These are phyloP conservation scores for Chelidonichthys spinosus DNA, from an alignment of 2,797 vertebrate genomes.

Conservation along the genomic window DNA sequence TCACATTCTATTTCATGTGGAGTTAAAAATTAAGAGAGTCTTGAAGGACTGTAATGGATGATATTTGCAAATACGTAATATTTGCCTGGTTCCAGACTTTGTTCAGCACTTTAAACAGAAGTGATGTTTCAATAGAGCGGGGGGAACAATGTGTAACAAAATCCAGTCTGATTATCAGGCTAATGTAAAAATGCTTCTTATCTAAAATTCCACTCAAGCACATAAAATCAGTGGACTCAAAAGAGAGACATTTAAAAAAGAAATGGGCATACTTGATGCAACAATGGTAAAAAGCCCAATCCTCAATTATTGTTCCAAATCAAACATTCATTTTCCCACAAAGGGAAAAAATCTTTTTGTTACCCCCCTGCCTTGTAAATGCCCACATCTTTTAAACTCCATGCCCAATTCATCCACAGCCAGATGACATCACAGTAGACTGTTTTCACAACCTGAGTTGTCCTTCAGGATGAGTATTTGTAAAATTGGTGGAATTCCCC, in stretches of 20 bases:
- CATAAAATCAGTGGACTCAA: background rate
- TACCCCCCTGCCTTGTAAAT: background rate
- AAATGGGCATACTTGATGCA: background rate
- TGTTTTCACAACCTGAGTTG: background rate
- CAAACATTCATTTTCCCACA: background rate
- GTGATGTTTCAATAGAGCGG: background rate
- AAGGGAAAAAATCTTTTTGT: background rate
- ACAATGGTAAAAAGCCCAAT: background rate
- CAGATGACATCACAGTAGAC: background rate
- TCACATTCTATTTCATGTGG: background rate
- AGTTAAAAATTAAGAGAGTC: background rate
- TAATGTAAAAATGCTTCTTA: background rate
- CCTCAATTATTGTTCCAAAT: background rate
- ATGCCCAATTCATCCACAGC: background rate
- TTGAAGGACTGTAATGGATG: background rate
- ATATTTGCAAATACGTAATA: background rate
- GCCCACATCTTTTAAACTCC: background rate
- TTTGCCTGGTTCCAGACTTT: background rate
- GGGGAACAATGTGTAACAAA: background rate
- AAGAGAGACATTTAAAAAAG: background rate
- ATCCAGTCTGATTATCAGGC: background rate
- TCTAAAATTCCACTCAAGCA: background rate
- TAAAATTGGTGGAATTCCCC: background rate
- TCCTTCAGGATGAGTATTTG: background rate
- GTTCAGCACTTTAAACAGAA: background rate